These are phyloP conservation scores for Zosterops pallidus DNA, from an alignment of 2,113 vertebrate genomes.

Conservation along the genomic window DNA sequence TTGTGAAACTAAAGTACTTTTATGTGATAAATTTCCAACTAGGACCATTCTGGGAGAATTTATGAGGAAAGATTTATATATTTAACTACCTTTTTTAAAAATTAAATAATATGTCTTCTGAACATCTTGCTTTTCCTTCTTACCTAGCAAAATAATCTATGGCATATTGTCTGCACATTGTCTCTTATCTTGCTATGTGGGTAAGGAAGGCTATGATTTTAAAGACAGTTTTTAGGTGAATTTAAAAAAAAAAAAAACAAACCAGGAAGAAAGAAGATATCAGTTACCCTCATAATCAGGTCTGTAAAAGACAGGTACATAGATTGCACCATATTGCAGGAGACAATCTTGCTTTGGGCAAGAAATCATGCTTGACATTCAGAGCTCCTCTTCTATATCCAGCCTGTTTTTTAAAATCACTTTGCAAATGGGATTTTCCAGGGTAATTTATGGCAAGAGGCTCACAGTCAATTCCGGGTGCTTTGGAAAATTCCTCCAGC, in stretches of 20 bases:
- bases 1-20: slow-evolving; percentile 20
- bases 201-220: background rate
- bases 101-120: slow-evolving; percentile 44
- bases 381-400: background rate
- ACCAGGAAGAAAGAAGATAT: background rate
- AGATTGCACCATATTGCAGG: background rate
- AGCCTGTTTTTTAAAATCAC: background rate
- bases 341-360: background rate
- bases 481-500: background rate
- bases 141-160: slow-evolving; percentile 31
- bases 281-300: background rate
- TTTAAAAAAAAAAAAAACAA: background rate
- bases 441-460: background rate
- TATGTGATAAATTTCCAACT: background rate
- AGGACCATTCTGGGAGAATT: background rate
- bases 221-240: background rate
- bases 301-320: background rate
- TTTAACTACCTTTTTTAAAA: background rate
- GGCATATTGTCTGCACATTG: background rate
- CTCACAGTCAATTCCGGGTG: background rate
- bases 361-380: background rate
- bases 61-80: slow-evolving; percentile 12
- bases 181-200: background rate
- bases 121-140: slow-evolving; percentile 39
- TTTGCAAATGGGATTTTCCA: background rate